Percentiles rank a stretch among this genome's conserved stretches.
phyloP scores from a whole-genome alignment of 2,113 vertebrate genomes.

The Hassar affinis region DNA sequence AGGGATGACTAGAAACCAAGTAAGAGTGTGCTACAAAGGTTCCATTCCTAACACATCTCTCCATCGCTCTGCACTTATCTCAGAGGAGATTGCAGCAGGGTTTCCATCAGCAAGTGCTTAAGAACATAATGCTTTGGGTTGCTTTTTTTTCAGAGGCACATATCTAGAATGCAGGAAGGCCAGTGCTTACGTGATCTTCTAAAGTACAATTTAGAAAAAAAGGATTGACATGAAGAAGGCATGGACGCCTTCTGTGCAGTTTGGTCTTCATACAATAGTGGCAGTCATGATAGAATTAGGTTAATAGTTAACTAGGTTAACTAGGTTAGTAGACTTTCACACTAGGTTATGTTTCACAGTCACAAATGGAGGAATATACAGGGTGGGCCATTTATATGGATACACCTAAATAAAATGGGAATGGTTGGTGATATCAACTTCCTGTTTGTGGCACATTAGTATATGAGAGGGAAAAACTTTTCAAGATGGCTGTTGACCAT shows the following conservation, averaged over 20 bases:
- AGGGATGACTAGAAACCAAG: constrained; percentile 10
- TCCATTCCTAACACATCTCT: constrained; percentile 1
- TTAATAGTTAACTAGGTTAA: no score
- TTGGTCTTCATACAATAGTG: not conserved
- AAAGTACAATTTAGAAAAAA: not conserved
- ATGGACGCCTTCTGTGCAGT: not conserved
- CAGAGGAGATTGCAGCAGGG: not conserved
- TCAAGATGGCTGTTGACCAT: no score
- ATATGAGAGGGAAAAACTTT: no score
- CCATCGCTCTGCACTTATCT: not conserved
- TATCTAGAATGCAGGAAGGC: not conserved
- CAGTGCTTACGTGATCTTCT: not conserved
- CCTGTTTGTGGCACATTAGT: no score
- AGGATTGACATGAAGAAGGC: not conserved
- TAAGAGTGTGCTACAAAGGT: not conserved
- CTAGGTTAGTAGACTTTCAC: no score
- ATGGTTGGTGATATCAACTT: no score
- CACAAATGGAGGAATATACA: no score
- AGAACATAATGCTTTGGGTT: not conserved
- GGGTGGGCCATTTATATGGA: no score
- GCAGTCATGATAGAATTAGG: no score
- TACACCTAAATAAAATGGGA: no score
- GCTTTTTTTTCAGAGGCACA: not conserved
- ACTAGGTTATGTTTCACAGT: no score
- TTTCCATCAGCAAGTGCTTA: not conserved